Percentiles rank a stretch among this genome's conserved stretches.
Conservation (phyloP, 2,888 invertebrate species). For the Maniola hyperantus region DNA sequence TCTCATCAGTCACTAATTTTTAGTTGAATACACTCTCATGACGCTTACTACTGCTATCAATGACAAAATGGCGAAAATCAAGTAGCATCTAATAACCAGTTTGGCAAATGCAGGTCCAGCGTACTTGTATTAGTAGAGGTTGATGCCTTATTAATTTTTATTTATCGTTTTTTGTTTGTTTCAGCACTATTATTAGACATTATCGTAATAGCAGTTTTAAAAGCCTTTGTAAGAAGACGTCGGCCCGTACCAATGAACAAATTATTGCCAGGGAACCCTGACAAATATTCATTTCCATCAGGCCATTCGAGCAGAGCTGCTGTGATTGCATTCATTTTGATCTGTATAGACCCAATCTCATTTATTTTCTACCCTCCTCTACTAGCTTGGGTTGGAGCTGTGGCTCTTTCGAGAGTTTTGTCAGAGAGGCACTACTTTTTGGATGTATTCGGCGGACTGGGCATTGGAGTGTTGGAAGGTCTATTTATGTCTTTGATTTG, state of each 20-base stretch:
- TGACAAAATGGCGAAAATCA: no score
- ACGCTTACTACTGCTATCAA: no score
- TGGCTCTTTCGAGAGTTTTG: constrained; percentile 91
- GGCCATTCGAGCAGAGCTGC: constrained; percentile 95
- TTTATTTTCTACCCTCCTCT: constrained; percentile 84
- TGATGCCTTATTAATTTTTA: no score
- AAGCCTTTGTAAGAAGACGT: constrained; percentile 89
- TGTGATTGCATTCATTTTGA: constrained; percentile 88
- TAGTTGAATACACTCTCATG: no score
- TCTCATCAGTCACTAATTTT: no score
- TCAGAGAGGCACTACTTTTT: constrained; percentile 93
- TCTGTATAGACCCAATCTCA: constrained; percentile 84
- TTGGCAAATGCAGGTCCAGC: no score
- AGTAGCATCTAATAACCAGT: no score
- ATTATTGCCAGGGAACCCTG: constrained; percentile 89
- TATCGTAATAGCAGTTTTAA: constrained; percentile 87
- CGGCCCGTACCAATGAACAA: constrained; percentile 89
- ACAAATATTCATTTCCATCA: constrained; percentile 96
- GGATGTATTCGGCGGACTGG: constrained; percentile 90
- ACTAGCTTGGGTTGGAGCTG: constrained; percentile 88
- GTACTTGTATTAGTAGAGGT: no score
- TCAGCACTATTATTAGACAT: constrained; percentile 92
- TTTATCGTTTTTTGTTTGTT: constrained; percentile 52
- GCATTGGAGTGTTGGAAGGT: constrained; percentile 89
- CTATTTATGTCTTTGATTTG: constrained; percentile 85